A percentile compares a stretch with the other conserved stretches of the same genome.
phyloP scores from a whole-genome alignment of 1,140 invertebrate species.

The Drepana arcuata region DNA sequence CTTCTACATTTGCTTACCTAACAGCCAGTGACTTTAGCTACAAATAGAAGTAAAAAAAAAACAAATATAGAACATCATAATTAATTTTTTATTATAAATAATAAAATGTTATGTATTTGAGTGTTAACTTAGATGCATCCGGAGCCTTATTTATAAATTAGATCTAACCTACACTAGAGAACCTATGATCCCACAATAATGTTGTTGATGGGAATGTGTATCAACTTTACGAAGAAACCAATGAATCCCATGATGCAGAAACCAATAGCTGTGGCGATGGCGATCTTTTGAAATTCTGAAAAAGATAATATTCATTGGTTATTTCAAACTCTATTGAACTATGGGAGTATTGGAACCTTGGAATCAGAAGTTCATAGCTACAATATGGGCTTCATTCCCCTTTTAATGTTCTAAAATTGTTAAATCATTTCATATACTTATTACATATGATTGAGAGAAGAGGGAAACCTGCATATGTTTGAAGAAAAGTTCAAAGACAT shows the following conservation, averaged over 20 bases:
- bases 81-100: constrained; percentile 47
- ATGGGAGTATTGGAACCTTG: background rate
- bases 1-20: no score
- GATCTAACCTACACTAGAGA: constrained; percentile 17
- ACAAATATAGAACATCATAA: constrained; percentile 36
- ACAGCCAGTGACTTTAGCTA: no score
- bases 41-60: constrained; percentile 9
- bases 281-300: constrained; percentile 99
- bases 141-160: constrained; percentile 50
- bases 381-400: no score
- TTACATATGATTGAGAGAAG: no score
- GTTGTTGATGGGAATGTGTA: constrained; percentile 99
- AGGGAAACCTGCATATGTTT: no score
- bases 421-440: no score
- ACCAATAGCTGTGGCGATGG: constrained; percentile 98
- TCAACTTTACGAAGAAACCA: constrained; percentile 99
- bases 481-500: no score
- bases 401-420: no score
- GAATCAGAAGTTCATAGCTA: no score
- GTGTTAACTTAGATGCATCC: constrained; percentile 41
- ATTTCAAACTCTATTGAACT: background rate
- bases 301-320: constrained; percentile 29
- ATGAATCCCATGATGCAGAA: constrained; percentile 99
- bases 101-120: constrained; percentile 22
- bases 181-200: constrained; percentile 92